A percentile compares a stretch with the other conserved stretches of the same genome.
Evolutionary conservation across 64 coral and sea anemone species (phyloP).

Genomic region (Porites australiensis): DNA sequence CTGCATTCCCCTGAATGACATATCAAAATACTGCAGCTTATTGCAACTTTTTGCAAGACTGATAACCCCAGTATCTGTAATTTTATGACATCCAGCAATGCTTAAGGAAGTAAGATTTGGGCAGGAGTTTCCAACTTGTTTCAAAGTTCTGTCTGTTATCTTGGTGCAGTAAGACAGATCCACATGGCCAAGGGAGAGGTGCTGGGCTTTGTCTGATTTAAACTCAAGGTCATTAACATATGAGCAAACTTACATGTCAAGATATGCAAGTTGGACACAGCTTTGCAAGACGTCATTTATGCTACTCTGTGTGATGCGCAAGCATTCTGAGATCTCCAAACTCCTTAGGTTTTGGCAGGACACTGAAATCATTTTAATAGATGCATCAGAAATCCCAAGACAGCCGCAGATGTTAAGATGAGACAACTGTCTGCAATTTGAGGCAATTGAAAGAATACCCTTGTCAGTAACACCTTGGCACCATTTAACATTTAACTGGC

Average conservation of each 20-base stretch:
- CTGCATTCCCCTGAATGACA: conserved; percentile 81
- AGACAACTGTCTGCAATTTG: conserved; percentile 65
- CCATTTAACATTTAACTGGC: conserved; percentile 79
- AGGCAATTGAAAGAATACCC: conserved; percentile 75
- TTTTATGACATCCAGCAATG: conserved; percentile 80
- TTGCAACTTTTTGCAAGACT: conserved; percentile 59
- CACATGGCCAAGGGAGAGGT: conserved; percentile 46
- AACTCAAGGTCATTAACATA: conserved; percentile 80
- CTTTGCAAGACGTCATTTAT: conserved; percentile 83
- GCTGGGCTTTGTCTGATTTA: conserved; percentile 9
- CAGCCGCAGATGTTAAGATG: conserved; percentile 85
- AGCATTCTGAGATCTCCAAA: conserved; percentile 77
- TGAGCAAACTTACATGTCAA: conserved; percentile 87
- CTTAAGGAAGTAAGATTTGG: conserved; percentile 59
- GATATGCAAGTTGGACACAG: conserved; percentile 45
- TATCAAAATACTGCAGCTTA: conserved; percentile 72
- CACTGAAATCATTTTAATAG: conserved; percentile 68
- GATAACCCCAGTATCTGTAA: conserved; percentile 75
- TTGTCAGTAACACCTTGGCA: conserved; percentile 85
- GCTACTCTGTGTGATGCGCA: conserved; percentile 68
- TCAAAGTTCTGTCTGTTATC: conserved; percentile 70
- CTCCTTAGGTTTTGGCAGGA: conserved; percentile 60
- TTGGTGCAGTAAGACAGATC: conserved; percentile 85
- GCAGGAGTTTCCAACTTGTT: conserved; percentile 46
- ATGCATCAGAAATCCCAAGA: conserved; percentile 86